Conservation (phyloP, 2,888 invertebrate species). For the Heteromurus nitidus region DNA sequence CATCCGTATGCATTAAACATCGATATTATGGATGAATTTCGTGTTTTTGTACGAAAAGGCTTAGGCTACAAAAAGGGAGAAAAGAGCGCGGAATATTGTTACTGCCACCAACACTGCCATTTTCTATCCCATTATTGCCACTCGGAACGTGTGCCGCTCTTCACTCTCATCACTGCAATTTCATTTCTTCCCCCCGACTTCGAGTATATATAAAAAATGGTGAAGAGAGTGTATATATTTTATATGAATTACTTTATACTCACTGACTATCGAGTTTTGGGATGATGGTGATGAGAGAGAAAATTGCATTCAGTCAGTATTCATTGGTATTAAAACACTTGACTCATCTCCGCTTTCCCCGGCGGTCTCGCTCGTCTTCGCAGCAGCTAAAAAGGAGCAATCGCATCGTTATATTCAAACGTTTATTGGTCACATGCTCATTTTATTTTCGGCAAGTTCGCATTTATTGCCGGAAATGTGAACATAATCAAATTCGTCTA, state of each 20-base stretch:
- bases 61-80: neutral
- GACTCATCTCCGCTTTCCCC: neutral
- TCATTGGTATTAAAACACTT: slow-evolving; percentile 15
- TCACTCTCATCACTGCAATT: neutral
- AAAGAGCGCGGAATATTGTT: no score
- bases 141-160: neutral
- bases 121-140: slow-evolving; percentile 3
- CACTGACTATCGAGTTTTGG: neutral
- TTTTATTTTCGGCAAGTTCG: no score
- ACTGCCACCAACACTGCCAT: neutral
- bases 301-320: slow-evolving; percentile 1
- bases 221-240: no score
- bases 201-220: neutral
- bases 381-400: no score
- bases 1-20: slow-evolving; percentile 49
- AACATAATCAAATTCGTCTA: no score
- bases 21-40: slow-evolving; percentile 14
- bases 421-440: no score
- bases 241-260: no score
- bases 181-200: neutral
- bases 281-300: neutral
- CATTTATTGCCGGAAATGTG: no score
- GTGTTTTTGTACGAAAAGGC: neutral
- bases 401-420: no score
- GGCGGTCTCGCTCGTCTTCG: neutral